phyloP scores from a whole-genome alignment of 2,113 vertebrate species.

The Cisticola juncidis region DNA sequence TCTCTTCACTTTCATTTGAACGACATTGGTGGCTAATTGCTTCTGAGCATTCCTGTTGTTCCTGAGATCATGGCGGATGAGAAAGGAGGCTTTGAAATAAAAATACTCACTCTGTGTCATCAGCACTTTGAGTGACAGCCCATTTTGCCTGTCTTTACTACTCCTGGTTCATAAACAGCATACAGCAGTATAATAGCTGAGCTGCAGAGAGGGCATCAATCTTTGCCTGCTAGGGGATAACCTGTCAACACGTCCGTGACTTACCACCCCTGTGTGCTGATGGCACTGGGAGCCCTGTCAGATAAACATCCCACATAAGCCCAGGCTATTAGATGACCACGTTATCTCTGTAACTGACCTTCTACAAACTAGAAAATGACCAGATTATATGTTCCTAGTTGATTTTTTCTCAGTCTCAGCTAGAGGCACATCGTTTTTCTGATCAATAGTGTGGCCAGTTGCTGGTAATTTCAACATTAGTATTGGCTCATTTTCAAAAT shows the following conservation, averaged over 20 bases:
- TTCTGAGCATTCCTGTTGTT: constrained; percentile 34
- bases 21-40: constrained; percentile 35
- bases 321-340: background rate
- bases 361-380: background rate
- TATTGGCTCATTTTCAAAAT: background rate
- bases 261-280: background rate
- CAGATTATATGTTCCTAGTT: background rate
- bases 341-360: constrained; percentile 21
- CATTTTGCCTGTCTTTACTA: background rate
- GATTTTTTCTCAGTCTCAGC: background rate
- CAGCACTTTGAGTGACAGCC: constrained; percentile 29
- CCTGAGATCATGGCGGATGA: background rate
- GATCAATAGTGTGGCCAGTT: background rate
- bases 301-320: constrained; percentile 7
- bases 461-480: background rate
- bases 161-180: background rate
- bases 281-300: background rate
- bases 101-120: constrained; percentile 29
- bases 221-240: background rate
- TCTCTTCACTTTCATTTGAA: background rate
- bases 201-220: constrained; percentile 4
- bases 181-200: background rate
- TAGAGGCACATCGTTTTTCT: background rate
- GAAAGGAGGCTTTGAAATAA: constrained; percentile 29
- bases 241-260: constrained; percentile 4